Conservation (phyloP, 2,797 vertebrate genomes). For the Urocyon cinereoargenteus region DNA sequence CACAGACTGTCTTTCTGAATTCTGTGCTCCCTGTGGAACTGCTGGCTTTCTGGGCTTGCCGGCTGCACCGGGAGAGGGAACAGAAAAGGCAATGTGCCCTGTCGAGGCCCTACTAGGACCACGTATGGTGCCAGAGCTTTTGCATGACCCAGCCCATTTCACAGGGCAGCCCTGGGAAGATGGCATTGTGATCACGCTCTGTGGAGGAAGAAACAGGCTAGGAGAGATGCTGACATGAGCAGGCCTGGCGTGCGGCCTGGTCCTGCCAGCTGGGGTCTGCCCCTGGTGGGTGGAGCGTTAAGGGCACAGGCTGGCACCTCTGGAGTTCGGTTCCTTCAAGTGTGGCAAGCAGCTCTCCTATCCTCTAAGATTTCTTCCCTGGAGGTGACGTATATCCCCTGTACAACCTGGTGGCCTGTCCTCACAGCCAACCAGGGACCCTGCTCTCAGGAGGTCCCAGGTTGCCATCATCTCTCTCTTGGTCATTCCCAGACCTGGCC, state of each 20-base stretch:
- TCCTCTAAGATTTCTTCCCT: not conserved
- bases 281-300: not conserved
- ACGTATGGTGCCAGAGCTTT: not conserved
- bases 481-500: not conserved
- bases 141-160: not conserved
- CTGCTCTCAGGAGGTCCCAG: not conserved
- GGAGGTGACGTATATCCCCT: not conserved
- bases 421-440: not conserved
- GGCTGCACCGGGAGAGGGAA: not conserved
- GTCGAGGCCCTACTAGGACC: not conserved
- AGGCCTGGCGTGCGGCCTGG: not conserved
- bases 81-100: not conserved
- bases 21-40: slow-evolving; percentile 24
- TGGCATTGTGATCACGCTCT: not conserved
- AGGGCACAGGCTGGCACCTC: not conserved
- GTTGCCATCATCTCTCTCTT: not conserved
- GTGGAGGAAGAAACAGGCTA: not conserved
- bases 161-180: not conserved
- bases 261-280: not conserved
- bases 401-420: not conserved
- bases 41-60: slow-evolving; percentile 19
- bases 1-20: slow-evolving; percentile 53
- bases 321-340: not conserved
- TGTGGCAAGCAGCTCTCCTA: not conserved
- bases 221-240: not conserved